Percentiles rank a stretch among this genome's conserved stretches.
Conservation (phyloP, 2,888 invertebrate species). For the Melieria omissa region DNA sequence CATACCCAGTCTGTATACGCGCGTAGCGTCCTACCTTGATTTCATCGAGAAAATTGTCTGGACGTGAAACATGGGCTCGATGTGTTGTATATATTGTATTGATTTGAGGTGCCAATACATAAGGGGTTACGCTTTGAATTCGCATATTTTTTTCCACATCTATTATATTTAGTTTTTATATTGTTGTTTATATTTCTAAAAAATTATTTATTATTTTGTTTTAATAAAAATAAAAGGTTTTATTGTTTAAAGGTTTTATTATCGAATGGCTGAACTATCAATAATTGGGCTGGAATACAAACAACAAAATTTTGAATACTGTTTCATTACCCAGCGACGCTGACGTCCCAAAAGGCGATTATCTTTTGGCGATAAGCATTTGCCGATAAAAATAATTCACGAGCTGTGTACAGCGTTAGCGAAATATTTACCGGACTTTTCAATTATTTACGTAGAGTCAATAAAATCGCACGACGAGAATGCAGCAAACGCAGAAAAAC, state of each 20-base stretch:
- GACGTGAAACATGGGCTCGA: constrained; percentile 41
- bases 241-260: no score
- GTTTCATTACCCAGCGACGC: no score
- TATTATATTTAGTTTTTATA: neutral
- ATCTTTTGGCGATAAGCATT: no score
- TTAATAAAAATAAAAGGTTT: no score
- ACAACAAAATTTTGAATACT: no score
- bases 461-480: neutral
- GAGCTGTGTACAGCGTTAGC: no score
- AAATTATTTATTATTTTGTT: neutral
- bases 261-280: no score
- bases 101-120: neutral
- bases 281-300: no score
- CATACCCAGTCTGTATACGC: constrained; percentile 60
- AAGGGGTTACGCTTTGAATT: neutral
- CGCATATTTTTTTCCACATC: neutral
- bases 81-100: neutral
- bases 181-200: neutral
- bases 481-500: constrained; percentile 4
- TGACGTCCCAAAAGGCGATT: no score
- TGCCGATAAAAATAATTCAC: no score
- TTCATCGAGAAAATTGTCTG: constrained; percentile 63
- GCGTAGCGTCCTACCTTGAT: constrained; percentile 60
- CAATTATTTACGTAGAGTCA: neutral
- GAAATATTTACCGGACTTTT: no score